Base-by-base conservation (phyloP, 2,797 vertebrate species). In the Cetoscarus ocellatus region DNA sequence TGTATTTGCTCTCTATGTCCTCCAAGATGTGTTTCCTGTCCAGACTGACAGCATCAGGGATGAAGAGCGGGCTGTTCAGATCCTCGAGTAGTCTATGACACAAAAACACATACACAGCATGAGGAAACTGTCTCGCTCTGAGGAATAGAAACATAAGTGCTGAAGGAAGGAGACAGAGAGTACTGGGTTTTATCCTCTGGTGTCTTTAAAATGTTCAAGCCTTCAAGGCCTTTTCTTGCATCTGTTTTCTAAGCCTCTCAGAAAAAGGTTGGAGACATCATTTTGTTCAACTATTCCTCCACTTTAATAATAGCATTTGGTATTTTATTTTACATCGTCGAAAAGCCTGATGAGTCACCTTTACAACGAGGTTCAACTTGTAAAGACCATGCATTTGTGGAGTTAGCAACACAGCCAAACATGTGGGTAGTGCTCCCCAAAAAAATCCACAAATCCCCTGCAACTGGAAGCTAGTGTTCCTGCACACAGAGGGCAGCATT, bases 1-100 rank as follows among this genome's bases (percentile, higher is more conserved):
- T 83, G 40, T 94, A 93, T 64, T 91, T 93, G 83, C 59, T 76
- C 83, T 95, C 93, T 6, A 94, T 74, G 47, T 92, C 91, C 44
- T 93, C 92, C 56, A 94, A 63, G 57, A 94, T 86, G 40, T 77
- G 85, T 59, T 93, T 94, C 64, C 88, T 91, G 82, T 94, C 89
- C 60, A 92, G 13, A 50, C 73, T 85, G 71, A 92, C 50, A 18
- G 86, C 59, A 1, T 86, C 85, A 14, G 93, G 92, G 10, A 52
- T 45, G 67, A 89, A 94, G 18, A 91, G 56, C 1, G 93, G 91
- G 15, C 65, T 79, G 75, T 80, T 90, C 49, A 94, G 89, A 70
- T 93, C 91, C 0, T 83, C 81, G 17, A 91, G 70, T 49, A 94
- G 74, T 67, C 94, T 93, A 27, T 8, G 82, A 83, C 0, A 55